Evolutionary conservation across 2,797 vertebrate species (phyloP).

Genomic region (Gouania willdenowi): DNA sequence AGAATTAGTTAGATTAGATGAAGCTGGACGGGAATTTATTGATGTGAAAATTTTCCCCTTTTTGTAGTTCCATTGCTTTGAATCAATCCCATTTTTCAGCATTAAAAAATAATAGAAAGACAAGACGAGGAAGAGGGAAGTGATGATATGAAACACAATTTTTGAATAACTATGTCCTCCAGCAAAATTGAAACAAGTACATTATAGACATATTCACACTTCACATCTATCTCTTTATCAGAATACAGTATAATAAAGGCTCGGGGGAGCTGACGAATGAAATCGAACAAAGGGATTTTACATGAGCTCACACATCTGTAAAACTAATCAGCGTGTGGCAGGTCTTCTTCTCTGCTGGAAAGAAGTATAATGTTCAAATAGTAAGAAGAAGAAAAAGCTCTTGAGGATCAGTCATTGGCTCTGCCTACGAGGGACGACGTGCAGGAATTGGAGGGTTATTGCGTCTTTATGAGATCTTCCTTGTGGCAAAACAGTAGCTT

Average conservation of each 20-base stretch:
- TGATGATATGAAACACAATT: background rate
- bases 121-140: background rate
- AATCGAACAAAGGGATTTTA: slow-evolving; percentile 1
- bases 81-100: background rate
- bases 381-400: background rate
- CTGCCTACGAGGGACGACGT: too few species aligned
- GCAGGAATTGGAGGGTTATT: too few species aligned
- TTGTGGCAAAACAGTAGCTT: too few species aligned
- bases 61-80: background rate
- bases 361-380: background rate
- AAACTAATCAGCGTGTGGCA: background rate
- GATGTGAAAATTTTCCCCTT: slow-evolving; percentile 5
- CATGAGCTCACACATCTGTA: background rate
- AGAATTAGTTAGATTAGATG: slow-evolving; percentile 13
- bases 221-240: slow-evolving; percentile 15
- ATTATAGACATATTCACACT: slow-evolving; percentile 1
- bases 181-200: slow-evolving; percentile 8
- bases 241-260: background rate
- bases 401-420: too few species aligned
- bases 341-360: background rate
- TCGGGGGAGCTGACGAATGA: slow-evolving; percentile 5
- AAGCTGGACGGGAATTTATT: slow-evolving; percentile 1
- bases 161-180: background rate
- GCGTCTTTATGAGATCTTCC: too few species aligned
- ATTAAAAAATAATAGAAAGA: background rate